Percentiles rank a stretch among this genome's conserved stretches.
Conservation (phyloP, 2,113 vertebrate genomes). For the Neotoma lepida region DNA sequence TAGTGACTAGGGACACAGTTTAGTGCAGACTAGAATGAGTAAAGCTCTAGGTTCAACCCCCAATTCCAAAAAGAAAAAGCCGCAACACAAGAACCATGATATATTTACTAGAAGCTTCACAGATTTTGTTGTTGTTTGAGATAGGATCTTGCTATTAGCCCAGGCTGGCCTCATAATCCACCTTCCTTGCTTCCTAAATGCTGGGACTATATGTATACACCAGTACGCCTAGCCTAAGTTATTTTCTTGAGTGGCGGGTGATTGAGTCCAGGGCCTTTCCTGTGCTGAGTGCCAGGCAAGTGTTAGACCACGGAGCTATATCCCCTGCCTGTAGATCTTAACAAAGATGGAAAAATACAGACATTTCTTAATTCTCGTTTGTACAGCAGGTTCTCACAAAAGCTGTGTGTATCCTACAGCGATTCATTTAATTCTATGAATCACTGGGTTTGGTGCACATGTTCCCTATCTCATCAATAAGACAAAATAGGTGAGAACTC, state of each 20-base stretch:
- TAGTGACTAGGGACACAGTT: neutral
- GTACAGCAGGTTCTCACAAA: constrained; percentile 44
- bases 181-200: neutral
- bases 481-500: constrained; percentile 19
- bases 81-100: neutral
- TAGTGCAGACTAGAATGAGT: neutral
- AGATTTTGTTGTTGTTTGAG: neutral
- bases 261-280: neutral
- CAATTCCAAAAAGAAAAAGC: neutral
- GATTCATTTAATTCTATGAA: constrained; percentile 26
- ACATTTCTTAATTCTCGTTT: constrained; percentile 19
- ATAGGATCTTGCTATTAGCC: neutral
- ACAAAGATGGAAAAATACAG: neutral
- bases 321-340: neutral
- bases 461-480: neutral
- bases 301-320: neutral
- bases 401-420: neutral
- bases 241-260: neutral
- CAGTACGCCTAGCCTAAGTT: neutral
- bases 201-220: no score
- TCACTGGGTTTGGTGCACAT: neutral
- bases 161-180: neutral
- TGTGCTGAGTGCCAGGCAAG: neutral
- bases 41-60: neutral
- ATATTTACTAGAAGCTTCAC: neutral